Evolutionary conservation across 2,888 invertebrate species (phyloP), one percentile per base, ranked within the genome.

Genomic region (Sminthurinus aureus): DNA sequence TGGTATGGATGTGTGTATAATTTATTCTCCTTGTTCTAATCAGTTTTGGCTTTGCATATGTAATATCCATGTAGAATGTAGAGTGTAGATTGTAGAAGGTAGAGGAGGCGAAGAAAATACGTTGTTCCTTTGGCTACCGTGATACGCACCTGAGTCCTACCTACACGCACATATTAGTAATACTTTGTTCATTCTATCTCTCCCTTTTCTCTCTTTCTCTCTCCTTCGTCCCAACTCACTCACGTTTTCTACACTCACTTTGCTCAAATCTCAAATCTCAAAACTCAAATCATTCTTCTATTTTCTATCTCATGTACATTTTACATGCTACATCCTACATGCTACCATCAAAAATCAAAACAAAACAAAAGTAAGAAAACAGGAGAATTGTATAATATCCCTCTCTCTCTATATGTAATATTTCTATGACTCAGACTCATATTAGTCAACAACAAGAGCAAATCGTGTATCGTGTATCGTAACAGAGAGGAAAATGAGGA

Each of bases 11-110:
- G 78, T 38, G 24, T 64, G 66, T 74, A 24, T 81, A 81, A 81
- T 81, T 81, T 81, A 81, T 81, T 74, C 81, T 24, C 81, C 64
- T 24, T 81, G 58, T 74, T 81, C 81, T 81, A 81, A 81, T 81
- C 81, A 81, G 81, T 81, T 81, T 81, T 81, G 38, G 52, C 74
- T 81, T 81, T 81, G 81, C 52, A 74, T 6, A n/a, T n/a, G n/a
- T n/a, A n/a, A n/a, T n/a, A n/a, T n/a, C n/a, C n/a, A n/a, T n/a
- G n/a, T n/a, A 79, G 67, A 58, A 38, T 6, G 6, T 38, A 38
- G 38, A 38, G 6, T 6, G 6, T 1, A 6, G 38, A 38, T 4
- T 1, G 6, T 38, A 38, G 38, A 38, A 38, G 38, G 6, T 38
- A 6, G 38, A 38, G 6, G 38, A 38, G 38, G 38, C 38, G 38